phyloP scores from a whole-genome alignment of 2,888 invertebrate genomes.

The Dilophus febrilis region DNA sequence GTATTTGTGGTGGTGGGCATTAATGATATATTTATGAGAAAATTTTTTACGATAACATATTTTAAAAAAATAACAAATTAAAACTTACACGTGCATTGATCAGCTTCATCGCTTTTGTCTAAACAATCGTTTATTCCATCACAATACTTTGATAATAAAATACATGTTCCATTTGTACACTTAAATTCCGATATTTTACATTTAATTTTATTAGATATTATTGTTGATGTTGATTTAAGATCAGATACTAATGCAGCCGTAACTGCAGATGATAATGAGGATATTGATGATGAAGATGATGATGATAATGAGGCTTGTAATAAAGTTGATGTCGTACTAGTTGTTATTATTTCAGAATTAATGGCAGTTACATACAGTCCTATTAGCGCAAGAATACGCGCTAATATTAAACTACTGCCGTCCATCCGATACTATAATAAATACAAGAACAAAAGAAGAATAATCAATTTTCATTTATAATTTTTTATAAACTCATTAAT shows the following conservation, averaged over 20 bases:
- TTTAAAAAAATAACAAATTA: constrained; percentile 2
- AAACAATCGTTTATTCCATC: constrained; percentile 62
- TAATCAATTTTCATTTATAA: background rate
- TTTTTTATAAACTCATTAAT: background rate
- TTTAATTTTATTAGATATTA: background rate
- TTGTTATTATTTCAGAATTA: constrained; percentile 1
- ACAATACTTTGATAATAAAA: constrained; percentile 57
- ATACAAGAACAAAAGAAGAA: background rate
- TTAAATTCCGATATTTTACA: constrained; percentile 29
- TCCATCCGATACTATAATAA: constrained; percentile 7
- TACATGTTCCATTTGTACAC: constrained; percentile 38
- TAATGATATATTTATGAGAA: too few relatives aligned
- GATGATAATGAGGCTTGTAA: background rate
- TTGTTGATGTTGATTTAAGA: background rate
- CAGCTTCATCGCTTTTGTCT: constrained; percentile 60
- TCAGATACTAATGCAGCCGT: background rate
- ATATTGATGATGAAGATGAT: constrained; percentile 1
- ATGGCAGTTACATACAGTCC: constrained; percentile 5
- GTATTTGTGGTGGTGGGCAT: too few relatives aligned
- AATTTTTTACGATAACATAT: too few relatives aligned
- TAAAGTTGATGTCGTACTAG: background rate
- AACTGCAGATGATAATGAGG: constrained; percentile 1
- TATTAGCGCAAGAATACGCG: constrained; percentile 8
- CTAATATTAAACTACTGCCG: constrained; percentile 4
- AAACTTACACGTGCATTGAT: constrained; percentile 60